Evolutionary conservation across 2,888 invertebrate species (phyloP), one percentile per base, ranked within the genome.

Genomic region (Drosophila niveifrons): DNA sequence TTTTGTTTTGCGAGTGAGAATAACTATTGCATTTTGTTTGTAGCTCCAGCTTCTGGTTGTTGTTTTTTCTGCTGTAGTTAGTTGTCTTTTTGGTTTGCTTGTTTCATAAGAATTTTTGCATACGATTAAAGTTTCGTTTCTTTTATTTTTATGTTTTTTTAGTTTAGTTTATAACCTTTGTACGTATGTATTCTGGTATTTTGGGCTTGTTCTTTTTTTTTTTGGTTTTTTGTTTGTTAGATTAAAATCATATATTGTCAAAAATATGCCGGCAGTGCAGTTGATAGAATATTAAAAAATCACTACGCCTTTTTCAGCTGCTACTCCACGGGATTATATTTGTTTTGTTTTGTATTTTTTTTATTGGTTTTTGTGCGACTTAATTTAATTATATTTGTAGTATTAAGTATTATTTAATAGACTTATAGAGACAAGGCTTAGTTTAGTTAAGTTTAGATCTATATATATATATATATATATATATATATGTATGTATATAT

Each of bases 221-320:
- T 11, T 43, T 41, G 2, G n/a, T 31, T 34, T 50, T 51, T 41
- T 53, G 43, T 58, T 62, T 67, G 68, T 81, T 57, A 72, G 67
- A 81, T 62, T 83, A 71, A 88, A 88, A 88, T 86, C 89, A 89
- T 85, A 78, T 72, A 71, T 75, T 43, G 67, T 87, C 78, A 75
- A 86, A 89, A 80, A 88, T 73, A 78, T 80, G 87, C 84, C 89
- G 86, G 86, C 86, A 87, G 86, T 87, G 86, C 90, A 88, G 75
- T 87, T 88, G 64, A 85, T 74, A 85, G 76, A 77, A 76, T 71
- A 65, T 75, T 66, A 57, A 62, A 70, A 69, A 68, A 75, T 73
- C 61, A 59, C 53, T 52, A 70, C 66, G 73, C 62, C 58, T 69
- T 64, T 58, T 70, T 61, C 52, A 63, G 72, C 70, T 71, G 63